Conservation (phyloP, 2,888 invertebrate genomes). For the Leucoptera coffeella region DNA sequence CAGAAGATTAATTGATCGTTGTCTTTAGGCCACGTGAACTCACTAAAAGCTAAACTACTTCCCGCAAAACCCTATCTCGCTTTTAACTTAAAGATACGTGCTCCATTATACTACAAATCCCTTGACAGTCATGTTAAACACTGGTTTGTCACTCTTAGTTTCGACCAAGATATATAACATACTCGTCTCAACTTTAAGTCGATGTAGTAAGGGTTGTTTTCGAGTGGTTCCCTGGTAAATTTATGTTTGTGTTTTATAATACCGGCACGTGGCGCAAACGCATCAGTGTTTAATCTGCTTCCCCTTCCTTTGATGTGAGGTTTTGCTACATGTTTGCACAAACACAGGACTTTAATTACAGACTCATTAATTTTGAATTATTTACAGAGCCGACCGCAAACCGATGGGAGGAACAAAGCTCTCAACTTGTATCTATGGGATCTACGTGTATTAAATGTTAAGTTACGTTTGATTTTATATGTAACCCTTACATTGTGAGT, state of each 20-base stretch:
- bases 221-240: too few species aligned
- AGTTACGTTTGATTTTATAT: too few species aligned
- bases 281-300: conserved; percentile 36
- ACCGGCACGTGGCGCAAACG: conserved; percentile 42
- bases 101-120: conserved; percentile 42
- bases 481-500: too few species aligned
- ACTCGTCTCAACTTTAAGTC: too few species aligned
- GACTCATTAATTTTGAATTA: conserved; percentile 47
- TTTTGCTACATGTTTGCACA: conserved; percentile 33
- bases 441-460: too few species aligned
- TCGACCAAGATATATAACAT: too few species aligned
- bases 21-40: too few species aligned
- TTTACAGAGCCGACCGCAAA: conserved; percentile 15
- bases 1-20: too few species aligned
- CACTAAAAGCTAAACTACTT: too few species aligned
- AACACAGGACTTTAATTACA: conserved; percentile 41
- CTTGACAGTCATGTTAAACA: conserved; percentile 25
- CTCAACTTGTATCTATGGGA: too few species aligned
- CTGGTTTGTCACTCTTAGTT: conserved; percentile 35
- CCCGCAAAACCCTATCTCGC: conserved; percentile 20
- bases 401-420: too few species aligned
- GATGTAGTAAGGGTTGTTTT: too few species aligned
- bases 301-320: conserved; percentile 37
- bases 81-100: conserved; percentile 26
- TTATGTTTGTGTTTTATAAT: conserved; percentile 14